These are phyloP conservation scores for Cinclus cinclus DNA, from an alignment of 2,113 vertebrate species.

Conservation along the genomic window DNA sequence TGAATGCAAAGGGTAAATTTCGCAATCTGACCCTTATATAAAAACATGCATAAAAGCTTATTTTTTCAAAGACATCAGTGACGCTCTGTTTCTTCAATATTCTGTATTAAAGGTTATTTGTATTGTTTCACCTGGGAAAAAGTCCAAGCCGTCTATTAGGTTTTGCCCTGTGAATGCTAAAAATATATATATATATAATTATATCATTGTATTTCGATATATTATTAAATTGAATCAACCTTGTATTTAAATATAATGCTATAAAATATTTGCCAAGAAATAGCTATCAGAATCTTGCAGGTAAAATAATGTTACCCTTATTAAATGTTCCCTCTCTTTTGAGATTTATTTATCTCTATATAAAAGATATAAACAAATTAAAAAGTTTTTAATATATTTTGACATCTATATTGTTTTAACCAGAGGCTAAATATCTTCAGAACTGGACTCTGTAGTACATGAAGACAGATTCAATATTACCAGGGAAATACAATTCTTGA, in stretches of 20 bases:
- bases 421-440: background rate
- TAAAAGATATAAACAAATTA: background rate
- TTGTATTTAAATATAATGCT: background rate
- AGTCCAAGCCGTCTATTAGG: background rate
- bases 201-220: background rate
- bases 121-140: background rate
- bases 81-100: background rate
- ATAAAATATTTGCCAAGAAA: background rate
- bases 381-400: background rate
- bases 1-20: background rate
- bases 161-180: background rate
- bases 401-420: background rate
- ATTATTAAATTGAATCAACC: background rate
- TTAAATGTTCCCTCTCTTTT: background rate
- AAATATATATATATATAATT: background rate
- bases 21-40: background rate
- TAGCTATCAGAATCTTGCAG: background rate
- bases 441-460: background rate
- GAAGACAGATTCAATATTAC: background rate
- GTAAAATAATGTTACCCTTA: background rate
- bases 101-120: background rate
- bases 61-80: background rate
- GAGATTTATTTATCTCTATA: background rate
- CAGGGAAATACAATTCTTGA: background rate
- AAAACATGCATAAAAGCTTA: background rate